These are phyloP conservation scores for Litoditis marina DNA, from an alignment of 2,888 invertebrate genomes.

Conservation along the genomic window DNA sequence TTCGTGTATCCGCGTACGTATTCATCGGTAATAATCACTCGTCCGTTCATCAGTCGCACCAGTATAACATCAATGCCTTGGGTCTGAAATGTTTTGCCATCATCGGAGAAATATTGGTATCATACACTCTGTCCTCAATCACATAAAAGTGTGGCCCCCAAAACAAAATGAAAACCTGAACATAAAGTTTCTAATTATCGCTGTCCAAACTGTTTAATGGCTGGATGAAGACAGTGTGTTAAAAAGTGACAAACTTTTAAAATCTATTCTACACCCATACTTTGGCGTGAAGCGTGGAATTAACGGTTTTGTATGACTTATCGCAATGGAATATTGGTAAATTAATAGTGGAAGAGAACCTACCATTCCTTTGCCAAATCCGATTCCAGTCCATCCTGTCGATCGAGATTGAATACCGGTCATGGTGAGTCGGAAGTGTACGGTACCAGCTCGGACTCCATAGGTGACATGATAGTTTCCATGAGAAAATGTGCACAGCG, in stretches of 20 bases:
- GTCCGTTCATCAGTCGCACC: constrained; percentile 50
- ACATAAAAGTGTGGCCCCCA: no score
- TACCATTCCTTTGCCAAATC: constrained; percentile 57
- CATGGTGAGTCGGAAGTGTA: constrained; percentile 51
- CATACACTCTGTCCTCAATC: no score
- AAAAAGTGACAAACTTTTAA: background rate
- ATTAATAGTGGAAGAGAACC: background rate
- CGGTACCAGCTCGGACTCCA: constrained; percentile 30
- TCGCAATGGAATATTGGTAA: background rate
- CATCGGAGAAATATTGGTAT: no score
- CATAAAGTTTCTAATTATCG: no score
- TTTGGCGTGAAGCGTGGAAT: no score
- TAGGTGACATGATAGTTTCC: constrained; percentile 39
- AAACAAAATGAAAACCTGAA: no score
- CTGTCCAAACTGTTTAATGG: no score
- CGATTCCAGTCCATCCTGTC: constrained; percentile 53
- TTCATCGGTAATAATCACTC: constrained; percentile 53
- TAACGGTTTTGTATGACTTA: no score
- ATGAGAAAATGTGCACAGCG: constrained; percentile 33
- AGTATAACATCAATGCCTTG: constrained; percentile 54
- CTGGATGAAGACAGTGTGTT: no score
- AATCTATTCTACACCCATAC: no score
- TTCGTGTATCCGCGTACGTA: constrained; percentile 53
- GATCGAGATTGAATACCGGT: constrained; percentile 32
- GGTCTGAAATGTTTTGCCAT: constrained; percentile 35